A percentile compares a stretch with the other conserved stretches of the same genome.
Conservation (phyloP, 2,113 vertebrate species). For the Psammodynastes pulverulentus region DNA sequence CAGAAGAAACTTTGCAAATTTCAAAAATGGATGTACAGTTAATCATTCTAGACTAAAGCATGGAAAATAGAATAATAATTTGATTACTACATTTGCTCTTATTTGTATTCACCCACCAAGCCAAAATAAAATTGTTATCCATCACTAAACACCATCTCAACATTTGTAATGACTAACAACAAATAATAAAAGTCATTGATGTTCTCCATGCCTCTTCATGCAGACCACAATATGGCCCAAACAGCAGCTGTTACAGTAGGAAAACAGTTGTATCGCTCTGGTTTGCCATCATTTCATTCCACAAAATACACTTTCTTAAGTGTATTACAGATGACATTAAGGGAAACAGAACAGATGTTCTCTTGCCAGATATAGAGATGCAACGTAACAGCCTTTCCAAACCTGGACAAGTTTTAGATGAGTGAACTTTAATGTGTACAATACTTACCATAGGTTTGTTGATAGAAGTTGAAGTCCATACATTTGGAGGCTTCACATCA, state of each 20-base stretch:
- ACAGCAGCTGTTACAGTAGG: background rate
- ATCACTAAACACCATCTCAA: background rate
- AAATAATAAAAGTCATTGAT: background rate
- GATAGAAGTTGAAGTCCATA: background rate
- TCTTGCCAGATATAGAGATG: background rate
- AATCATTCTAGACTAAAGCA: background rate
- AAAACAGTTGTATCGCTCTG: background rate
- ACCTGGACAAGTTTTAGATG: background rate
- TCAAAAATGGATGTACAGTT: background rate
- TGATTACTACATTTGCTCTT: background rate
- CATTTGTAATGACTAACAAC: background rate
- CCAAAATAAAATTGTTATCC: background rate
- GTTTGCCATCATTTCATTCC: background rate
- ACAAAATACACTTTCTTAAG: background rate
- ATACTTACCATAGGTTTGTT: background rate
- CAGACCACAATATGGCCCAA: background rate
- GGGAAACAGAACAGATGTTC: background rate
- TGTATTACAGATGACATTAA: background rate
- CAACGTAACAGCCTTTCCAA: background rate
- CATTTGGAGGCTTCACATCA: background rate
- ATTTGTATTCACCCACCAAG: background rate
- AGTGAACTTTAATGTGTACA: background rate
- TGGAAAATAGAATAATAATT: background rate
- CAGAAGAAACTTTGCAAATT: background rate
- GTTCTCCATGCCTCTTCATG: background rate